Base-by-base conservation (phyloP, 2,888 invertebrate species). In the Callyntrura guangdongensis region DNA sequence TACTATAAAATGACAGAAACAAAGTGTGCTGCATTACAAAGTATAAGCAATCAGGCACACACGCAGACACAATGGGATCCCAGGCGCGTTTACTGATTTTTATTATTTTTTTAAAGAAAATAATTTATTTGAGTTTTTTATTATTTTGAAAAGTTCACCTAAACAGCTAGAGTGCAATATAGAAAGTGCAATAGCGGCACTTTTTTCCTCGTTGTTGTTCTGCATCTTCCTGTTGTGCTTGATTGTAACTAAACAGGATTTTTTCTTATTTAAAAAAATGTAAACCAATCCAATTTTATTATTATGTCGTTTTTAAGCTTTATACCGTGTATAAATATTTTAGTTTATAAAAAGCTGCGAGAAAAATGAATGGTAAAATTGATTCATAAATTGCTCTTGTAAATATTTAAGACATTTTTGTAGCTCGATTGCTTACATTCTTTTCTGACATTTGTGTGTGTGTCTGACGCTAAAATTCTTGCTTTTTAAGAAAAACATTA, bases 1-100 rank as follows among this genome's bases (percentile, higher is more conserved):
- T n/a, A n/a, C n/a, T n/a, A n/a, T n/a, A n/a, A n/a, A n/a, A n/a
- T n/a, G 14, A 8, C 17, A 59, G 59, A 59, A 20, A 64, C 56
- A 72, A 22, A 72, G n/a, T 36, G 72, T 45, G 72, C 45, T 20
- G 20, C 14, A 25, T 27, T n/a, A 17, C 59, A 17, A 59, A 47
- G 6, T 47, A 59, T 59, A 79, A 59, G 61, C 74, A 86, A 86
- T 86, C 74, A 86, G 25, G 61, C 27, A 85, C 85, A 72, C 85
- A 74, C 85, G 74, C 59, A 77, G 47, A 56, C 36, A 72, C 84
- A 64, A 47, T 72, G 47, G 9, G 17, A 47, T 72, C 9, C 20
- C 47, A 0, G 1, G 17, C 20, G 36, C 11, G 45, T 25, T 47
- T 20, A 17, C 17, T 47, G 17, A 36, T 72, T 72, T 72, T 72